A percentile compares a stretch with the other conserved stretches of the same genome.
Conservation (phyloP, 2,113 vertebrate species). For the Brienomyrus longianalis region DNA sequence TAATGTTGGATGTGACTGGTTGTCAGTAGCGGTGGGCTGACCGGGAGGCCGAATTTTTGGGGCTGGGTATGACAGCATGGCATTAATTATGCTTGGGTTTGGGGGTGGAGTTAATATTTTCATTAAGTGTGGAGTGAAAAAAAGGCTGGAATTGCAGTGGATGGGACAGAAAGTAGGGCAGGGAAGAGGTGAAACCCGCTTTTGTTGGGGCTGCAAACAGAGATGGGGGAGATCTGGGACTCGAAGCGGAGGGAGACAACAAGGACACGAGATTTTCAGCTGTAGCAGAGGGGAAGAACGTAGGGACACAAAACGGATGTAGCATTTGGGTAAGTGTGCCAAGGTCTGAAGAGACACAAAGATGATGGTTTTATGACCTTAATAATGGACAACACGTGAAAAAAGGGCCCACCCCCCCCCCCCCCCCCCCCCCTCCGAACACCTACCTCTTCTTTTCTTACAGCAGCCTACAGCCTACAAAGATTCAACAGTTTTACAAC, state of each 20-base stretch:
- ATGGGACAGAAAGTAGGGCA: background rate
- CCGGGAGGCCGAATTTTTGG: background rate
- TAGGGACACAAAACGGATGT: background rate
- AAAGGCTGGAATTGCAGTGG: background rate
- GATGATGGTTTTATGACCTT: background rate
- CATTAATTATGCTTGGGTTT: background rate
- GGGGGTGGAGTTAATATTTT: background rate
- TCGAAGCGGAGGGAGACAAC: background rate
- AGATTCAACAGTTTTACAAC: background rate
- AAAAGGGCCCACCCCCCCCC: background rate
- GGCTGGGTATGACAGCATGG: background rate
- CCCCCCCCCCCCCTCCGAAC: background rate
- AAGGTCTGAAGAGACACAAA: background rate
- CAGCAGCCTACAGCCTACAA: background rate
- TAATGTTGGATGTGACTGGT: slow-evolving; percentile 48
- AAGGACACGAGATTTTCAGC: background rate
- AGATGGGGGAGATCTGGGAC: background rate
- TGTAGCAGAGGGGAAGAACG: background rate
- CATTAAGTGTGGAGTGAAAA: background rate
- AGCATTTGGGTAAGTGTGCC: background rate
- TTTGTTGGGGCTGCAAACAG: background rate
- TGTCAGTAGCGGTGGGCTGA: slow-evolving; percentile 35
- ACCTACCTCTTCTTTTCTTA: background rate
- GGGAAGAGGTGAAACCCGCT: background rate
- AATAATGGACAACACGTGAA: background rate